Evolutionary conservation across 2,888 invertebrate species (phyloP), one percentile per base, ranked within the genome.

Genomic region (Pyralis farinalis): DNA sequence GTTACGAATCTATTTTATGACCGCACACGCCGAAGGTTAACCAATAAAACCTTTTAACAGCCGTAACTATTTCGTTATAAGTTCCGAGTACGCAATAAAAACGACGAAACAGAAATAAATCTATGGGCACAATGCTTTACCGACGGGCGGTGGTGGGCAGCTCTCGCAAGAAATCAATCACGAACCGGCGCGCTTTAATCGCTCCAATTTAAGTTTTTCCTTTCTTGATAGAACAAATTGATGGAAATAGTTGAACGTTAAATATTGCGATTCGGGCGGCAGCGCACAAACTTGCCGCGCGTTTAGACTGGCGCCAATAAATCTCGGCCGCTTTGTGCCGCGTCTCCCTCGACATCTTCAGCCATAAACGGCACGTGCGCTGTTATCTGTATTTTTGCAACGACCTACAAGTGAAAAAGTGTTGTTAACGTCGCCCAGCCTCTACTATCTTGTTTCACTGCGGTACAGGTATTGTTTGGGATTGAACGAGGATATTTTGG

Each of bases 1-100:
- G 83, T 82, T 79, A 76, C 78, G 86, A 84, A 88, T 84, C 79
- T 78, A 85, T 88, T 88, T 88, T 86, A 88, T 83, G 78, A 76
- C 80, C 80, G 73, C 81, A 78, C 75, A 81, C 78, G 74, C 78
- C 82, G 77, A 88, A 88, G 85, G 87, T 85, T 85, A 85, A 84
- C 88, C 85, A 85, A 87, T 88, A 88, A 88, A 88, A 88, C 81
- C 86, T 85, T 84, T 86, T 87, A 87, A 86, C 86, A 86, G 83
- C 79, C 84, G 83, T 84, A 82, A 85, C 84, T 87, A 86, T 86
- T 87, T 86, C 82, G 80, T 86, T 87, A 84, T 85, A 82, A 85
- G 86, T 86, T 84, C 85, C 70, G 77, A 85, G 82, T 85, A 76
- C 80, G 85, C 83, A 86, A 86, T 88, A 87, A 88, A 87, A 85